Evolutionary conservation across 2,888 invertebrate genomes (phyloP), one percentile per base, ranked within the genome.

Genomic region (Venustoraphidia nigricollis): DNA sequence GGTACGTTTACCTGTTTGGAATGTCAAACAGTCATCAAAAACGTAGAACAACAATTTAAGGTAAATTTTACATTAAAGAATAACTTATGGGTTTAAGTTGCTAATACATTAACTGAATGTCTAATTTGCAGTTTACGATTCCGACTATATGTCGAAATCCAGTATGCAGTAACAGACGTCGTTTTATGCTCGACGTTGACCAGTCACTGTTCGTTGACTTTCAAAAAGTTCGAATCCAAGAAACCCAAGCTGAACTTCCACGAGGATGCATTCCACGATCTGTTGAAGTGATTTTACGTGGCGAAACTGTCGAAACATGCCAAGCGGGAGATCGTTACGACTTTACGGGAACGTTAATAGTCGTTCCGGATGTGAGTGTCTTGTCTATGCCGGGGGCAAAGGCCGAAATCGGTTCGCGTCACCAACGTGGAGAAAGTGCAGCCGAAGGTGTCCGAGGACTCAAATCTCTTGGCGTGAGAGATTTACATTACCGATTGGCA

Each of bases 1-100:
- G 86, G 88, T 10, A 92, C 92, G 0, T 99, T 98, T 69, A 77
- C 87, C 41, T 99, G 98, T 63, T 73, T 91, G 39, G 97, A 97
- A 62, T 98, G 98, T 63, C 93, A 95, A 60, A 92, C 94, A 1
- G 79, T 89, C 47, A 85, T 95, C 46, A 87, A 83, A 60, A 88
- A 93, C 75, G 89, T 98, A 1, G 93, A 95, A 58, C 98, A 98
- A 63, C 97, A 99, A 65, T 98, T 98, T 65, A 96, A 97, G 79
- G 91, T 90, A 62, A 57, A 35, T 14, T 45, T 41, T 27, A 34
- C 9, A 34, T 2, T 39, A 14, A 4, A 38, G n/a, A 38, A 8
- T 38, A 38, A 11, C 38, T 11, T 11, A 11, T 35, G 34, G 9
- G 36, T n/a, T 8, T 11, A 8, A 44, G 47, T 13, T 36, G 49